Base-by-base conservation (phyloP, 2,113 vertebrate species). In the Sinocyclocheilus rhinocerous region DNA sequence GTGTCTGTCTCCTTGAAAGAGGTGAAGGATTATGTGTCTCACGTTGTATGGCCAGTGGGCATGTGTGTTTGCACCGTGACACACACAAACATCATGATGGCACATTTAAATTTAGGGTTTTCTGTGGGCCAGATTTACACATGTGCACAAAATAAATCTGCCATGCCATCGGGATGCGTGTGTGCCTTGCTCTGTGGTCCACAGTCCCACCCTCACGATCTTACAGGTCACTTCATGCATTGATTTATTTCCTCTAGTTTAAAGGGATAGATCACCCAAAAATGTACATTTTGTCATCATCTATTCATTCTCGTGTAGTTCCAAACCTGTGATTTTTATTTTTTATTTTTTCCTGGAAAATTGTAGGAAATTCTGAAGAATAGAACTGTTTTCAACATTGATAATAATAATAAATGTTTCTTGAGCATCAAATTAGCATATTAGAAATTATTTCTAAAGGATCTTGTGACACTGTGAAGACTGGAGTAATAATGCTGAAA, bases 11-110 rank as follows among this genome's bases (percentile, higher is more conserved):
- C 67, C 63, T 70, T 83, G 63, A 70, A 83, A 26, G 63, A 83
- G 81, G 63, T 83, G 63, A 55, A 72, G 67, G 67, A 83, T 83
- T 57, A 73, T 55, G 67, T 82, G 63, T 72, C 26, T n/a, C 73
- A 76, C 55, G 45, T 45, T 67, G 75, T 57, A 65, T 20, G 29
- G 7, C 81, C 61, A 65, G 55, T 15, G 24, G 12, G 16, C 52
- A 11, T n/a, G 5, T 83, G 29, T 69, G n/a, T 81, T 26, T 59
- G 22, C 42, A n/a, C 48, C 50, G 15, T 70, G 55, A n/a, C 76
- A 50, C 24, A 72, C 76, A 61, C 36, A 67, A 11, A 70, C 48
- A 22, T 72, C 81, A 12, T 24, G 18, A 72, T 57, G 29, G 48
- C 26, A 73, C 29, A 39, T 39, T 73, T 29, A 29, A 69, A 69